Base-by-base conservation (phyloP, 2,113 vertebrate genomes). In the Ptilorrhoa leucosticta region DNA sequence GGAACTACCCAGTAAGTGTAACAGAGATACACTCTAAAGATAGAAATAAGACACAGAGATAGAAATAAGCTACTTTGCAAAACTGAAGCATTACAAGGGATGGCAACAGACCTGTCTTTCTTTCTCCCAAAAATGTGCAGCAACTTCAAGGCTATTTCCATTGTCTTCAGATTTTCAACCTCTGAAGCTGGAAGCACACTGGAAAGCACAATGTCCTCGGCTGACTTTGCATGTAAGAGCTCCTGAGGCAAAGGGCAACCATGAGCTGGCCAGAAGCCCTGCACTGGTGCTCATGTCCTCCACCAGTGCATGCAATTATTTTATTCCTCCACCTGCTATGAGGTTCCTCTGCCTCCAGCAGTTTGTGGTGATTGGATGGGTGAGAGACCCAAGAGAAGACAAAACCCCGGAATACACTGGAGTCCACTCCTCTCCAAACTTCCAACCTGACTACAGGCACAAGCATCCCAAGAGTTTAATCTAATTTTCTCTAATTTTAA, bases 321-420 rank as follows among this genome's bases (percentile, higher is more conserved):
- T 51, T 10, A 17, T 44, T 40, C 9, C 37, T 80, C 19, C 22
- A 4, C 14, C 11, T 3, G 1, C 37, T 10, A 0, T 0, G 1
- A 45, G 22, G 17, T 10, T 76, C 26, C 37, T 24, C n/a, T 54
- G n/a, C n/a, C n/a, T n/a, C n/a, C n/a, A n/a, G n/a, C n/a, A n/a
- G n/a, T 13, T 16, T 58, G 28, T 57, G 58, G 20, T 44, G 24
- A 61, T 27, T 61, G 77, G 35, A 28, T 13, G 9, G 13, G 5
- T 57, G 30, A 37, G 42, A 33, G 14, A 85, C 1, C 4, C 4
- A 27, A 21, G 4, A 31, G 13, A 15, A 58, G 17, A 8, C 3
- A 87, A 83, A 78, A 47, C 3, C 12, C 5, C 10, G 19, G 39
- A 80, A 57, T 9, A 37, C 20, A 16, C 11, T 21, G 11, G 45